These are phyloP conservation scores for Hemicrepidius hirtus DNA, from an alignment of 2,888 invertebrate genomes.

Conservation along the genomic window DNA sequence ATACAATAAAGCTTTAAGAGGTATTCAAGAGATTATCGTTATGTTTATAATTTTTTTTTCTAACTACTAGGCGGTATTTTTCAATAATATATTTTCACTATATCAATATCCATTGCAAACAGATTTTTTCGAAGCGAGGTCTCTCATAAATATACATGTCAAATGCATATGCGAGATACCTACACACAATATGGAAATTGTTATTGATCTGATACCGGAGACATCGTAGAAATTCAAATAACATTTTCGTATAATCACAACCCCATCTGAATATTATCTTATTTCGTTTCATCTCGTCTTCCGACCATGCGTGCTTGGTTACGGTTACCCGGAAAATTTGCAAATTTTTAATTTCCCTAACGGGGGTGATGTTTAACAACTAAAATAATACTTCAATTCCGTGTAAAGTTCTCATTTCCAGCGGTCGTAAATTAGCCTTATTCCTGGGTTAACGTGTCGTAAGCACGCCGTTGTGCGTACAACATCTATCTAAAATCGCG, in stretches of 20 bases:
- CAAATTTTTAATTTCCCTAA: background rate
- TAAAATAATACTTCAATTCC: background rate
- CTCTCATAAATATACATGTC: conserved; percentile 16
- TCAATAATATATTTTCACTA: background rate
- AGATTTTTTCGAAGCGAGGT: background rate
- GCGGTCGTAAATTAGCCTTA: conserved; percentile 8
- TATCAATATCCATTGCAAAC: too few species aligned
- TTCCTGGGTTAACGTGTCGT: conserved; percentile 7
- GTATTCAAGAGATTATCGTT: too few species aligned
- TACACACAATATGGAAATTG: conserved; percentile 5
- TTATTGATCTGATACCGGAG: conserved; percentile 14
- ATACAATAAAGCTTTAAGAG: too few species aligned
- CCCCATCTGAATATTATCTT: background rate
- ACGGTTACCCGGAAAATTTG: background rate
- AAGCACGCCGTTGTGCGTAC: conserved; percentile 12
- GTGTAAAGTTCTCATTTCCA: conserved; percentile 5
- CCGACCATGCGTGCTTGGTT: background rate
- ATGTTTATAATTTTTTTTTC: too few species aligned
- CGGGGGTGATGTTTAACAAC: conserved; percentile 6
- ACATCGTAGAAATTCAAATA: conserved; percentile 14
- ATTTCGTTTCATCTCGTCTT: background rate
- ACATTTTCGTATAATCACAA: background rate
- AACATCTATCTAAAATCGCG: conserved; percentile 21
- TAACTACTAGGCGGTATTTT: background rate
- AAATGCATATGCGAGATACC: conserved; percentile 3